Conservation (phyloP, 2,113 vertebrate species). For the Hemibagrus wyckioides region DNA sequence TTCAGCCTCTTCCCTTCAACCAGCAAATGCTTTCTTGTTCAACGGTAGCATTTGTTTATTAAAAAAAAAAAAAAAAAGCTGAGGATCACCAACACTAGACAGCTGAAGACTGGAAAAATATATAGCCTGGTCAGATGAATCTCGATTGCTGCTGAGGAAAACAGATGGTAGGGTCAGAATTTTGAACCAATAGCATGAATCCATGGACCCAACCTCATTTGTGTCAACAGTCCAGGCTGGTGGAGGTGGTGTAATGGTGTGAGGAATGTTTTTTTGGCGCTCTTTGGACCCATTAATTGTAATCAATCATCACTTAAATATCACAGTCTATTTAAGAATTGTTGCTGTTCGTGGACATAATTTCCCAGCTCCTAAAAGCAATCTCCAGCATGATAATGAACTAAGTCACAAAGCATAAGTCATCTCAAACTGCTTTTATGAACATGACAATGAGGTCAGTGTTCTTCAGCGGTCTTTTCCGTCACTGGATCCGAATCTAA, state of each 20-base stretch:
- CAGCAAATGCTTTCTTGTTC: too few species aligned
- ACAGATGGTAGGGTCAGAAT: background rate
- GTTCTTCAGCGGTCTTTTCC: background rate
- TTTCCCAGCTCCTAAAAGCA: background rate
- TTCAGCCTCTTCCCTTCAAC: too few species aligned
- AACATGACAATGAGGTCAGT: background rate
- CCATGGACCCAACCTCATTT: background rate
- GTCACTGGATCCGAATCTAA: background rate
- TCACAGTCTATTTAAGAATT: background rate
- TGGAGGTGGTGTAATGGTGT: background rate
- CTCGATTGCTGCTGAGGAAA: background rate
- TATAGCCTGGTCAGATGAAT: background rate
- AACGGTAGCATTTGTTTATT: too few species aligned
- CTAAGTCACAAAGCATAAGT: background rate
- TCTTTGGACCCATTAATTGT: background rate
- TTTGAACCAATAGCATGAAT: background rate
- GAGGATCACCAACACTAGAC: background rate
- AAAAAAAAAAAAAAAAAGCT: background rate
- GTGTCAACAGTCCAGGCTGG: background rate
- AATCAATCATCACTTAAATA: background rate
- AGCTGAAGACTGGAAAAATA: too few species aligned
- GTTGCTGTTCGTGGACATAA: background rate
- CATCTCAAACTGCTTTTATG: background rate
- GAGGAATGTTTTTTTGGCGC: background rate
- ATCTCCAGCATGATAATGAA: background rate